A percentile compares a stretch with the other conserved stretches of the same genome.
phyloP scores from a whole-genome alignment of 2,113 vertebrate genomes.

The Egretta garzetta region DNA sequence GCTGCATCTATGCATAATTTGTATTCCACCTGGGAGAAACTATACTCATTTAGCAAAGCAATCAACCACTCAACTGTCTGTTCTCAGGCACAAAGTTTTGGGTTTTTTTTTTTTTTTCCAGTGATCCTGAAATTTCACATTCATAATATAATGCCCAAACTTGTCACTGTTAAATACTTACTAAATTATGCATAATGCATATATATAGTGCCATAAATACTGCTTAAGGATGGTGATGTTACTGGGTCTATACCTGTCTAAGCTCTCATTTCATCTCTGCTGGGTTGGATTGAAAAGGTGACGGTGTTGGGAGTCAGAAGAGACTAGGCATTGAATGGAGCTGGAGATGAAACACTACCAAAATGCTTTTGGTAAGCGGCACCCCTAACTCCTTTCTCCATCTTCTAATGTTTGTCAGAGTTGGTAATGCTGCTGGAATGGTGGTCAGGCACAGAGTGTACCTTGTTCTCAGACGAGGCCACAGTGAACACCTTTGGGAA shows the following conservation, averaged over 20 bases:
- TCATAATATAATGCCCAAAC: not conserved
- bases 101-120: not conserved
- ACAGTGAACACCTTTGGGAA: conserved; percentile 89
- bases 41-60: not conserved
- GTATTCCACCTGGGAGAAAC: conserved; percentile 31
- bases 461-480: conserved; percentile 89
- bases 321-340: not conserved
- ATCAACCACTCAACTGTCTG: not conserved
- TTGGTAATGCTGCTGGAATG: conserved; percentile 98
- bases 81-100: not conserved
- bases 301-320: not conserved
- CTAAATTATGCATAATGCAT: not conserved
- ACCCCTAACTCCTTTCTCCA: not conserved
- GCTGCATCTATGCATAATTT: conserved; percentile 25
- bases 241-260: not conserved
- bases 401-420: conserved; percentile 71
- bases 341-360: not conserved
- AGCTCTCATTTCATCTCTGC: not conserved
- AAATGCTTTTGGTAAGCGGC: not conserved
- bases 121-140: not conserved
- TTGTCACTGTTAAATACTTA: not conserved
- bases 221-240: not conserved
- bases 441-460: conserved; percentile 98
- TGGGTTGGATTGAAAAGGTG: not conserved
- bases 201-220: not conserved